Conservation (phyloP, 2,797 vertebrate genomes). For the Bucorvus abyssinicus region DNA sequence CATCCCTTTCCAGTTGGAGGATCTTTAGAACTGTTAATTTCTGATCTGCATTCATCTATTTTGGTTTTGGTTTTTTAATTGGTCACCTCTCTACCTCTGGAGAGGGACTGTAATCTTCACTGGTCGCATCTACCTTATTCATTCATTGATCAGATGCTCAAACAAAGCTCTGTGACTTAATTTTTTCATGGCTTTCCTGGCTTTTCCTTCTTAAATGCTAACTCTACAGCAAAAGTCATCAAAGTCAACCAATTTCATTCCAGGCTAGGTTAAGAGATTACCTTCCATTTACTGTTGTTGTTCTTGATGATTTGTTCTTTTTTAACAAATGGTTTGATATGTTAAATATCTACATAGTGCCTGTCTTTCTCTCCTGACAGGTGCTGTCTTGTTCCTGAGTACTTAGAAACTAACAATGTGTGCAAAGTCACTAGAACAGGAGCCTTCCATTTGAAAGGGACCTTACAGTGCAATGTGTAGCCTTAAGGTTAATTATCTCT, state of each 20-base stretch:
- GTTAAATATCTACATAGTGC: background rate
- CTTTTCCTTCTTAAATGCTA: background rate
- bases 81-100: rapidly evolving
- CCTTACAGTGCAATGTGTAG: background rate
- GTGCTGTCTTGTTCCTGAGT: background rate
- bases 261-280: background rate
- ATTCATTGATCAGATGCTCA: background rate
- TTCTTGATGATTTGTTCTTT: background rate
- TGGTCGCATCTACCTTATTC: background rate
- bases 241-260: background rate
- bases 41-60: background rate
- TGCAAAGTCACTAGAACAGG: background rate
- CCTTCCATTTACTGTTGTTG: background rate
- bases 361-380: background rate
- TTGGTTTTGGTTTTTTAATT: background rate
- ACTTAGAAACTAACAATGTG: background rate
- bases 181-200: background rate
- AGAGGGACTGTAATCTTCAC: background rate
- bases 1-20: background rate
- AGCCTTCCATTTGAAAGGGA: background rate
- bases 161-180: background rate
- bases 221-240: background rate
- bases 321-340: background rate
- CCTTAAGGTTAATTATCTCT: background rate
- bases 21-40: background rate